Percentiles rank a stretch among this genome's conserved stretches.
These are phyloP conservation scores for Prochilodus magdalenae DNA, from an alignment of 2,113 vertebrate species.

Conservation along the genomic window DNA sequence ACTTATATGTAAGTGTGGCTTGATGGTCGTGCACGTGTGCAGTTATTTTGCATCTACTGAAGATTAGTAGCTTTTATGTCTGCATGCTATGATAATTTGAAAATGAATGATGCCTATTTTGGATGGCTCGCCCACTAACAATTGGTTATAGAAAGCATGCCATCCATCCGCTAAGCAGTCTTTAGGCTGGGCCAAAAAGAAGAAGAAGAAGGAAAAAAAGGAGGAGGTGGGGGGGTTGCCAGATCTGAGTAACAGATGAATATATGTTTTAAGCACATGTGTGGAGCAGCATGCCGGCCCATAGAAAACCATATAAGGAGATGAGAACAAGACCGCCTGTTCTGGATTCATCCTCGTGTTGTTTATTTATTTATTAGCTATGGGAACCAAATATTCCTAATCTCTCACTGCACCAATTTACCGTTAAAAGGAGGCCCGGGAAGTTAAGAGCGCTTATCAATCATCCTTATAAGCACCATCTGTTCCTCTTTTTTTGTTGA, in stretches of 20 bases:
- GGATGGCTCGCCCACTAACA: slow-evolving; percentile 36
- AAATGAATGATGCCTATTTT: slow-evolving; percentile 38
- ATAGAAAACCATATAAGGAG: slow-evolving; percentile 44
- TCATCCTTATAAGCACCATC: slow-evolving; percentile 47
- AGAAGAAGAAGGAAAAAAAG: background rate
- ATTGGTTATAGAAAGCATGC: slow-evolving; percentile 48
- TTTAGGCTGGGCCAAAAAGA: background rate
- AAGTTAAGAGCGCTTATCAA: slow-evolving; percentile 48
- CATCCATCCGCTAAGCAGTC: slow-evolving; percentile 40
- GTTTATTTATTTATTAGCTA: slow-evolving; percentile 53
- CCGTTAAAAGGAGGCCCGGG: slow-evolving; percentile 22
- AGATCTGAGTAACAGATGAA: slow-evolving; percentile 52
- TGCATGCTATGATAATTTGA: slow-evolving; percentile 34
- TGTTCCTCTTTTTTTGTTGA: slow-evolving; percentile 43
- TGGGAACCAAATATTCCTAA: slow-evolving; percentile 41
- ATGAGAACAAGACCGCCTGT: slow-evolving; percentile 22
- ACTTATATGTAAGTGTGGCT: background rate
- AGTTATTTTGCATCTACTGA: slow-evolving; percentile 19
- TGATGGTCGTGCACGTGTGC: background rate
- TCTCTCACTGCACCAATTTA: slow-evolving; percentile 38
- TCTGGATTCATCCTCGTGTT: slow-evolving; percentile 32
- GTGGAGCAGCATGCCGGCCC: slow-evolving; percentile 19
- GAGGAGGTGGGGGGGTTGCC: background rate
- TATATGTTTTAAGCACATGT: slow-evolving; percentile 55
- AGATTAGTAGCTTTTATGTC: slow-evolving; percentile 34